Percentiles rank a stretch among this genome's conserved stretches.
Evolutionary conservation across 2,797 vertebrate species (phyloP).

Genomic region (Sphaeramia orbicularis): DNA sequence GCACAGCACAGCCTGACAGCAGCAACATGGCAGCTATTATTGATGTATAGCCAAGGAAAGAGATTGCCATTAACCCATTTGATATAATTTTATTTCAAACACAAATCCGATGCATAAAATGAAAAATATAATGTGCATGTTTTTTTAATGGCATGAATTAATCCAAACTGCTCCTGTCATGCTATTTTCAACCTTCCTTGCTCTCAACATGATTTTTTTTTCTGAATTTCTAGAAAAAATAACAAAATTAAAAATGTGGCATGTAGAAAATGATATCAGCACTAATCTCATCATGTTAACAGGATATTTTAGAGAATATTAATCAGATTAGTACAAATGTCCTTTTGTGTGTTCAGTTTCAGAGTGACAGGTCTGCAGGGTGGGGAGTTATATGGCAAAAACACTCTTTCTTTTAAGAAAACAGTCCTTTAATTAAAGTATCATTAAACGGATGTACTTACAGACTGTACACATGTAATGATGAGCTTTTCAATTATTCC

Average conservation of each 20-base stretch:
- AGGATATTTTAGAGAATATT: conserved; percentile 33
- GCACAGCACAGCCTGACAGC: conserved; percentile 25
- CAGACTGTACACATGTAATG: conserved; percentile 3
- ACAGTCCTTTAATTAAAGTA: background rate
- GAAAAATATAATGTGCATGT: conserved; percentile 15
- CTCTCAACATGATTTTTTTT: background rate
- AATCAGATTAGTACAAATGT: conserved; percentile 41
- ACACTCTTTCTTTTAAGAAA: background rate
- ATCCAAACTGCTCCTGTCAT: background rate
- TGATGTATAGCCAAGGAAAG: background rate
- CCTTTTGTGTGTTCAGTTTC: conserved; percentile 9
- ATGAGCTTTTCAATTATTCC: background rate
- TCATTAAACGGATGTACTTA: background rate
- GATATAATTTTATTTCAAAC: background rate
- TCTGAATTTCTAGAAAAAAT: background rate
- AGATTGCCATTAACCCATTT: conserved; percentile 1
- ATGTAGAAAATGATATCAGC: conserved; percentile 10
- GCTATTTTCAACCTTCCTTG: background rate
- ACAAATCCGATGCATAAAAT: background rate
- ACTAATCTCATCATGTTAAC: conserved; percentile 35
- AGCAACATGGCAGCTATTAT: conserved; percentile 23
- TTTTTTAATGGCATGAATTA: conserved; percentile 5
- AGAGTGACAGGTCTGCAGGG: background rate
- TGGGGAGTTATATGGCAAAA: conserved; percentile 11
- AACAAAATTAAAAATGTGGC: conserved; percentile 1